These are phyloP conservation scores for Ruditapes philippinarum DNA, from an alignment of 1,140 invertebrate genomes.

Conservation along the genomic window DNA sequence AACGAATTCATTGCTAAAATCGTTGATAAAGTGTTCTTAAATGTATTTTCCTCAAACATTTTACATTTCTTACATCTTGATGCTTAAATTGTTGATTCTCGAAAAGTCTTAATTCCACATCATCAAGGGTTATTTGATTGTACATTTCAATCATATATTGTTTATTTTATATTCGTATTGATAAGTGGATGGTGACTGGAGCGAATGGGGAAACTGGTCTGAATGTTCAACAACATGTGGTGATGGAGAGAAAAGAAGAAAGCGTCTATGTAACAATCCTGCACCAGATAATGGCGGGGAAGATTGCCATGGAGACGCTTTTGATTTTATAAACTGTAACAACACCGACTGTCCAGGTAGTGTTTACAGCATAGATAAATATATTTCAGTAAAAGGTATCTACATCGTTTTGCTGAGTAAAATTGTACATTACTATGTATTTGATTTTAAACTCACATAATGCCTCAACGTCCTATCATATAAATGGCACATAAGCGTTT, in stretches of 20 bases:
- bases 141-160: no score
- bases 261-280: conserved; percentile 76
- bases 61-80: neutral
- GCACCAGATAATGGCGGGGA: conserved; percentile 78
- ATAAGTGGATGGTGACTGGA: conserved; percentile 76
- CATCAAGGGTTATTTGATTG: no score
- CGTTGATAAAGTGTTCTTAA: no score
- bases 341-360: conserved; percentile 76
- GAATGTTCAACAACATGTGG: conserved; percentile 75
- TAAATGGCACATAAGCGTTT: no score
- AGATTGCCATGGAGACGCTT: conserved; percentile 73
- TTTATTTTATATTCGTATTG: neutral
- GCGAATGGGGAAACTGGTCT: conserved; percentile 74
- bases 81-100: neutral
- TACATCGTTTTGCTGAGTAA: neutral
- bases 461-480: no score
- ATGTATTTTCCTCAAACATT: no score
- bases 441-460: no score
- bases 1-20: no score
- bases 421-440: neutral
- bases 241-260: conserved; percentile 71
- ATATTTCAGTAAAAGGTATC: neutral
- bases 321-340: conserved; percentile 74
- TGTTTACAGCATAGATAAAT: neutral
- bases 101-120: neutral